Conservation (phyloP, 1,140 invertebrate species). For the Cardiocondyla obscurior region DNA sequence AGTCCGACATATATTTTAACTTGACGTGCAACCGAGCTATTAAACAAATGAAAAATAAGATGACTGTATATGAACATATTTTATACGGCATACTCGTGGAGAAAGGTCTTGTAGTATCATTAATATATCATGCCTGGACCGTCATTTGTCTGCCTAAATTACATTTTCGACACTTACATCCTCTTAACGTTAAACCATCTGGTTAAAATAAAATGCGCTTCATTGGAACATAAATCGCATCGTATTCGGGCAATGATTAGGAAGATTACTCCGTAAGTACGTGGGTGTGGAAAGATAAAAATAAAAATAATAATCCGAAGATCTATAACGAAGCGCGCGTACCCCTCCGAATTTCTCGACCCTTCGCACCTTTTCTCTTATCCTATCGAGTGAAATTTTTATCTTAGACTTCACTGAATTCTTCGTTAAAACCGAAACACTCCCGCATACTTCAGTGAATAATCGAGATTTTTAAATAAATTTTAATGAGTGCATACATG, state of each 20-base stretch:
- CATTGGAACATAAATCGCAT: constrained; percentile 39
- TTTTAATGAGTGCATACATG: neutral
- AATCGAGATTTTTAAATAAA: too few species aligned
- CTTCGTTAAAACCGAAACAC: constrained; percentile 15
- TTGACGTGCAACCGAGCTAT: neutral
- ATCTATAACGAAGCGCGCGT: constrained; percentile 57
- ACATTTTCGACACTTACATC: constrained; percentile 52
- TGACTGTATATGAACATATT: constrained; percentile 29
- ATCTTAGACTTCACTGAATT: neutral
- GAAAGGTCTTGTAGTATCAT: neutral
- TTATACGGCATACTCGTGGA: constrained; percentile 5
- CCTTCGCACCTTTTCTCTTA: neutral
- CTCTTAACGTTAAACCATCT: constrained; percentile 35
- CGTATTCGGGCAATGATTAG: constrained; percentile 19
- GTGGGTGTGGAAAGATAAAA: constrained; percentile 21
- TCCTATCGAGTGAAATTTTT: constrained; percentile 6
- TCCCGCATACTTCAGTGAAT: too few species aligned
- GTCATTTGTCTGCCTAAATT: constrained; percentile 49
- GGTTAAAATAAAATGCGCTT: constrained; percentile 31
- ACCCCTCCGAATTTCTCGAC: neutral
- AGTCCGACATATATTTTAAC: neutral
- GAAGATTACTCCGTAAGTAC: constrained; percentile 1
- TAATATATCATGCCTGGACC: constrained; percentile 40
- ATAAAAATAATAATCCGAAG: constrained; percentile 8
- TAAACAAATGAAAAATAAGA: constrained; percentile 33